phyloP scores from a whole-genome alignment of 2,113 vertebrate genomes.

The Tricholaema leucomelas region DNA sequence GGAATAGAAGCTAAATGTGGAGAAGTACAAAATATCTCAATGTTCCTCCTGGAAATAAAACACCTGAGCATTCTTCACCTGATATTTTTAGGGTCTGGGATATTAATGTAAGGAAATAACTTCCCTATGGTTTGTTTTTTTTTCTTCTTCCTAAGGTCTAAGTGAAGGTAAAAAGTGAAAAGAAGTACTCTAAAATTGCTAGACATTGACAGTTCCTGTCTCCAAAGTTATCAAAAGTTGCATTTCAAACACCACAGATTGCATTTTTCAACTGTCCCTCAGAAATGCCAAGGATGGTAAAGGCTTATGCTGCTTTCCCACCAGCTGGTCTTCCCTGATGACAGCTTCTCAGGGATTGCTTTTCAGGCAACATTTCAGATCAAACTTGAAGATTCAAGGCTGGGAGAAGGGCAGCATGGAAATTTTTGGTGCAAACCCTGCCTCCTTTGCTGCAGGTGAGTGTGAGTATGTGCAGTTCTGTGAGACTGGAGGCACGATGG shows the following conservation, averaged over 20 bases:
- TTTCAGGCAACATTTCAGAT: background rate
- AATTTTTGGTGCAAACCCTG: background rate
- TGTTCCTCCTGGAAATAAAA: conserved; percentile 12
- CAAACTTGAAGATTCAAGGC: background rate
- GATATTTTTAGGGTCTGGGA: background rate
- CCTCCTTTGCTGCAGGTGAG: background rate
- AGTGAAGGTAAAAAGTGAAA: background rate
- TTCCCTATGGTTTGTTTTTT: background rate
- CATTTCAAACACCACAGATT: background rate
- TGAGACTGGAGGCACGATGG: background rate
- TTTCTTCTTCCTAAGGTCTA: background rate
- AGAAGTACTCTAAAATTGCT: background rate
- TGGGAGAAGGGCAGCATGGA: background rate
- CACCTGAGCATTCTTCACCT: background rate
- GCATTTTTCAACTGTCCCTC: background rate
- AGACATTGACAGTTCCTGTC: background rate
- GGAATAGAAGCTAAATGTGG: background rate
- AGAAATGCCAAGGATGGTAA: background rate
- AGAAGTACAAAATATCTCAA: background rate
- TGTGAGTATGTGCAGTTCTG: background rate
- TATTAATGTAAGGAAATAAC: background rate
- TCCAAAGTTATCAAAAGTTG: background rate
- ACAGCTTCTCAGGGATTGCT: background rate
- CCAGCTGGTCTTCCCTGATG: background rate
- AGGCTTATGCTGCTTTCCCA: background rate